A percentile compares a stretch with the other conserved stretches of the same genome.
Conservation (phyloP, 1,140 invertebrate genomes). For the Leptinotarsa lineolata region DNA sequence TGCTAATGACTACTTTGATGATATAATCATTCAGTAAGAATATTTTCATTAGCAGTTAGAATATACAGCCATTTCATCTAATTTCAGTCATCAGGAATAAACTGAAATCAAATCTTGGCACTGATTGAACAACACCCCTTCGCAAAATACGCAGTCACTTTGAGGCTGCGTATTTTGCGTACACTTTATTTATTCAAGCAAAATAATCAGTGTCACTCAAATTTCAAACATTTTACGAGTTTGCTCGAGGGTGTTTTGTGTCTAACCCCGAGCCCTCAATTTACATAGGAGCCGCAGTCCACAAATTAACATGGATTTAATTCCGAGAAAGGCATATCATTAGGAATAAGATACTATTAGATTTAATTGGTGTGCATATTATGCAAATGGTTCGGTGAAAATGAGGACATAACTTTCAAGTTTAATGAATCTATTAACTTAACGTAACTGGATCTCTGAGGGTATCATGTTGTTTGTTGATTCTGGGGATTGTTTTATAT, state of each 20-base stretch:
- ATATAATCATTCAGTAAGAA: no score
- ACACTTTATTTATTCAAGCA: conserved; percentile 15
- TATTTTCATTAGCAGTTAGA: no score
- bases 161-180: background rate
- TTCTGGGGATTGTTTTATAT: no score
- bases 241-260: conserved; percentile 15
- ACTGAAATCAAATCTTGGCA: no score
- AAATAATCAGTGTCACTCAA: conserved; percentile 14
- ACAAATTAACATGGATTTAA: conserved; percentile 29
- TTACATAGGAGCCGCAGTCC: conserved; percentile 27
- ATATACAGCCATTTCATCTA: no score
- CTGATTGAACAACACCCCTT: no score
- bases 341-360: conserved; percentile 27
- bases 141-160: background rate
- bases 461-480: no score
- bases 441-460: background rate
- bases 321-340: conserved; percentile 26
- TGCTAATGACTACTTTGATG: no score
- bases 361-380: conserved; percentile 29
- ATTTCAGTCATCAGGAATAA: no score
- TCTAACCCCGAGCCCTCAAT: conserved; percentile 23
- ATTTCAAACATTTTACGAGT: conserved; percentile 18
- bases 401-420: conserved; percentile 18
- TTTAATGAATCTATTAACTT: conserved; percentile 23
- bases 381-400: conserved; percentile 22